phyloP scores from a whole-genome alignment of 23 tunicate genomes.

The Styela plicata region DNA sequence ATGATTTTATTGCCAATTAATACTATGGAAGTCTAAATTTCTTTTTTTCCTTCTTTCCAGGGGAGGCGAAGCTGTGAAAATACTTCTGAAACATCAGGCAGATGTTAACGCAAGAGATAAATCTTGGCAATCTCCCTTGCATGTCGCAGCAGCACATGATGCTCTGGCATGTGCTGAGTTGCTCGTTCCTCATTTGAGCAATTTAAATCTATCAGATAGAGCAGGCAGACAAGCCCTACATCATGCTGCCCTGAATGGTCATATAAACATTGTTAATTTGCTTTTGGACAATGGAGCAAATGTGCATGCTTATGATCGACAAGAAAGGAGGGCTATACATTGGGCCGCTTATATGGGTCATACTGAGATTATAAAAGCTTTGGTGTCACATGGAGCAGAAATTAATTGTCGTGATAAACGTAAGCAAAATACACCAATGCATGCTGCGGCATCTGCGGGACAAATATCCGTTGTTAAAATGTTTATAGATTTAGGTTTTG shows the following conservation, averaged over 20 bases:
- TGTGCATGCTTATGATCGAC: slow-evolving; percentile 81
- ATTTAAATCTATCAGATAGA: slow-evolving; percentile 76
- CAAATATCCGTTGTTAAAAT: slow-evolving; percentile 76
- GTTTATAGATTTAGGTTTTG: slow-evolving; percentile 76
- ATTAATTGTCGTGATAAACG: slow-evolving; percentile 80
- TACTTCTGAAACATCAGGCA: slow-evolving; percentile 77
- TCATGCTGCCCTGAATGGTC: slow-evolving; percentile 89
- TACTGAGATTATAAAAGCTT: slow-evolving; percentile 75
- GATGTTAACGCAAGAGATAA: slow-evolving; percentile 92
- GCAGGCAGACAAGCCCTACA: slow-evolving; percentile 86
- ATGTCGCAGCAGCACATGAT: slow-evolving; percentile 92
- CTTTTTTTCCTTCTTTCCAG: slow-evolving; percentile 10
- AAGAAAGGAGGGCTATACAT: slow-evolving; percentile 81
- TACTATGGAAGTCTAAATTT: background rate
- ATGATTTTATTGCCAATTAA: too few relatives aligned
- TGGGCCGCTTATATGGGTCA: slow-evolving; percentile 98
- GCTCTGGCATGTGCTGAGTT: slow-evolving; percentile 85
- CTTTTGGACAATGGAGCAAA: slow-evolving; percentile 71
- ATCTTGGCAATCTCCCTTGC: slow-evolving; percentile 89
- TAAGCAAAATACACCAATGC: slow-evolving; percentile 83
- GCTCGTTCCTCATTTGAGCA: slow-evolving; percentile 72
- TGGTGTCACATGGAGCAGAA: slow-evolving; percentile 92
- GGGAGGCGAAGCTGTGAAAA: slow-evolving; percentile 70
- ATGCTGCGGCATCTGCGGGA: slow-evolving; percentile 94
- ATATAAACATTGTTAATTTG: slow-evolving; percentile 64